Evolutionary conservation across 1,140 invertebrate species (phyloP).

Genomic region (Zaprionus ornatus): DNA sequence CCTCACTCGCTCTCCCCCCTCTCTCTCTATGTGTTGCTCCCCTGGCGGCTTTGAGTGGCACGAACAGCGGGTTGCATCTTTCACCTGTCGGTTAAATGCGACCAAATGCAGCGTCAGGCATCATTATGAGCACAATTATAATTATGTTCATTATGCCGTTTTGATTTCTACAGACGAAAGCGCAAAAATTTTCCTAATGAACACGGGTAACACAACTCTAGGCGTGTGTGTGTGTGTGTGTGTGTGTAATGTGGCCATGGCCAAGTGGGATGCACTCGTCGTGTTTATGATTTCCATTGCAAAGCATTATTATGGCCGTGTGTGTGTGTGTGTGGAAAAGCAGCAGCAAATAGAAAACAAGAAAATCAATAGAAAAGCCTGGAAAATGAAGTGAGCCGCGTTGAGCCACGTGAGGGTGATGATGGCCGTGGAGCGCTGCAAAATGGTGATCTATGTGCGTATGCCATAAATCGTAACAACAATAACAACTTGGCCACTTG

Average conservation of each 20-base stretch:
- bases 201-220: slow-evolving; percentile 48
- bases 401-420: slow-evolving; percentile 1
- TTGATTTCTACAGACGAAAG: slow-evolving; percentile 65
- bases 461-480: slow-evolving; percentile 79
- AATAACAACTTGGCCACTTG: slow-evolving; percentile 55
- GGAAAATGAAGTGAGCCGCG: slow-evolving; percentile 30
- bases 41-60: background rate
- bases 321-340: slow-evolving; percentile 53
- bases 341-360: slow-evolving; percentile 73
- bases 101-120: slow-evolving; percentile 67
- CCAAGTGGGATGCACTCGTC: slow-evolving; percentile 38
- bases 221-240: background rate
- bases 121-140: slow-evolving; percentile 57
- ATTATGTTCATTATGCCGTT: slow-evolving; percentile 15
- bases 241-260: slow-evolving; percentile 63
- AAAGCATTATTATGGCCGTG: slow-evolving; percentile 72
- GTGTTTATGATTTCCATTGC: slow-evolving; percentile 76
- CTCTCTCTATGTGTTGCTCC: background rate
- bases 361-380: slow-evolving; percentile 73
- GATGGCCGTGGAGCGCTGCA: slow-evolving; percentile 13
- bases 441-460: slow-evolving; percentile 65
- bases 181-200: slow-evolving; percentile 75
- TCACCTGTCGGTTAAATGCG: slow-evolving; percentile 56
- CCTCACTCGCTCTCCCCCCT: background rate
- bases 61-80: slow-evolving; percentile 37